Base-by-base conservation (phyloP, 2,888 invertebrate species). In the Blastobasis lacticolella region DNA sequence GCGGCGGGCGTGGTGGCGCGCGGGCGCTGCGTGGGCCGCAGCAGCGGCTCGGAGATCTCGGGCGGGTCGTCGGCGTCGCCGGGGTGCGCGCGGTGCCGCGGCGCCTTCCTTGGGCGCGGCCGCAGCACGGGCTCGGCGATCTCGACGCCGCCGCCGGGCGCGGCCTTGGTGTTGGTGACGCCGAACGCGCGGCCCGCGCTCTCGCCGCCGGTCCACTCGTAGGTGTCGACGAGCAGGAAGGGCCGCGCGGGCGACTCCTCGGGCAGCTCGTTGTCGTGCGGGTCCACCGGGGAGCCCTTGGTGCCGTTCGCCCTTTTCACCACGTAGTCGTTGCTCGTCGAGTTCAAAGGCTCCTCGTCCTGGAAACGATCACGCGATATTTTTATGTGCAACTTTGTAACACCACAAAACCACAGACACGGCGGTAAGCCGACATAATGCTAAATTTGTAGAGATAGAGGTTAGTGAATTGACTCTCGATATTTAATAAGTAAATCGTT, bases 101-200 rank as follows among this genome's bases (percentile, higher is more conserved):
- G 75, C 64, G 91, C 89, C 58, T 84, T 89, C 0, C 90, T 86
- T 1, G 89, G 89, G 0, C 91, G 87, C 5, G 93, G 91, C 54
- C 91, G 90, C 0, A 95, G 79, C 4, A 95, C 90, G 0, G 95
- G 95, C 63, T 95, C 95, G 0, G 92, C 91, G 10, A 95, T 92
- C 78, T 95, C 95, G 23, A 89, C 71, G 9, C 77, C 62, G 10
- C 87, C 87, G 52, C 83, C 77, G 37, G 86, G 79, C 4, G 81
- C 85, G 2, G 80, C 80, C 59, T 87, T 73, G 57, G 86, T 74
- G 77, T 88, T 67, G 65, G 91, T 83, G 76, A 88, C 77, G n/a
- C 91, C 91, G 63, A 93, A 92, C 4, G 93, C 91, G 50, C 91
- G 76, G 46, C 91, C 91, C 10, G 89, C 83, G 70, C 90, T 90